Conservation (phyloP, 2,888 invertebrate species). For the Chrysomela aeneicollis region DNA sequence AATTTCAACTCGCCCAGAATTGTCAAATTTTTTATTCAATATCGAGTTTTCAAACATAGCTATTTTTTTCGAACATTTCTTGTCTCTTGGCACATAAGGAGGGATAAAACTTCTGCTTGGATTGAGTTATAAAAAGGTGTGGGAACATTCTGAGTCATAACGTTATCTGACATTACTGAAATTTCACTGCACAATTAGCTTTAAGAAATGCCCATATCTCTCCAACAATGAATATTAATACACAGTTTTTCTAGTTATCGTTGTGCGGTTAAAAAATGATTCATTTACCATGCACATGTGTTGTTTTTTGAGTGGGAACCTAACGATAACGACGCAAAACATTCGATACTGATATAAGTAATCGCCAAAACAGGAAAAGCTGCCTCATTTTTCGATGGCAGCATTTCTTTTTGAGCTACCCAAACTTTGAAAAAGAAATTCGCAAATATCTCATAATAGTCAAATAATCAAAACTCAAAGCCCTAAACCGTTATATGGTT, state of each 20-base stretch:
- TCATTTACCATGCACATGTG: not conserved
- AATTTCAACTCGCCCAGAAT: no score
- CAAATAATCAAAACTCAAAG: no score
- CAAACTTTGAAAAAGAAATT: not conserved
- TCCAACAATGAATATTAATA: conserved; percentile 2
- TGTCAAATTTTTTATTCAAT: no score
- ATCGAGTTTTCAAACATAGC: no score
- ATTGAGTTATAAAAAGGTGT: no score
- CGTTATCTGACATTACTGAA: not conserved
- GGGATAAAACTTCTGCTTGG: no score
- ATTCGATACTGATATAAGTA: not conserved
- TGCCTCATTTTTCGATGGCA: not conserved
- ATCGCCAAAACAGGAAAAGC: not conserved
- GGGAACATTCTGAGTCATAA: not conserved
- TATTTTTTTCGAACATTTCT: no score
- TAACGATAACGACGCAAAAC: not conserved
- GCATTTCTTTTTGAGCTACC: not conserved
- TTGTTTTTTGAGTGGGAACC: conserved; percentile 3
- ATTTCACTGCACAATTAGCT: not conserved
- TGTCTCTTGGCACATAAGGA: no score
- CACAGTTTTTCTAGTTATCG: not conserved
- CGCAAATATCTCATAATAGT: no score
- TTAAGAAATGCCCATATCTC: not conserved
- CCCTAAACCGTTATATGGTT: no score
- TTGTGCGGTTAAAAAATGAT: not conserved